These are phyloP conservation scores for Silurus meridionalis DNA, from an alignment of 2,113 vertebrate genomes.

Conservation along the genomic window DNA sequence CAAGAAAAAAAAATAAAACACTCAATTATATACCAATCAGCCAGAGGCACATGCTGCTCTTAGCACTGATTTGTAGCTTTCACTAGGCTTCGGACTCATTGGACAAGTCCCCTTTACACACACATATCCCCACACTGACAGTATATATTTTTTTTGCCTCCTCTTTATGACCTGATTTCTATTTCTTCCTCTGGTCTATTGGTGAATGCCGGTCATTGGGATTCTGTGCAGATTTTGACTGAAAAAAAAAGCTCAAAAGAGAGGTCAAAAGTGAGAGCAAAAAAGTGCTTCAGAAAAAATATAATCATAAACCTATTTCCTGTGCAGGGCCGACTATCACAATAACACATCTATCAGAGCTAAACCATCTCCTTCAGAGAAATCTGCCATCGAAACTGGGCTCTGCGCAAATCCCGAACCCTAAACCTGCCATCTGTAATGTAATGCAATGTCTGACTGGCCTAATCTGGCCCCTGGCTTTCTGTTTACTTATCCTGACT, in stretches of 20 bases:
- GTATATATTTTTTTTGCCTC: not conserved
- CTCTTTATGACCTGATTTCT: constrained; percentile 32
- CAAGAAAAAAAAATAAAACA: constrained; percentile 37
- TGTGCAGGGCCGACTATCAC: not conserved
- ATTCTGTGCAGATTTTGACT: constrained; percentile 41
- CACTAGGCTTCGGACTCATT: constrained; percentile 21
- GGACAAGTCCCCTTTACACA: not conserved
- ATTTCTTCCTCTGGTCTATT: constrained; percentile 45
- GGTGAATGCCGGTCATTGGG: constrained; percentile 39
- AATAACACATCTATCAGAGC: constrained; percentile 19
- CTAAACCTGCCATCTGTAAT: constrained; percentile 48
- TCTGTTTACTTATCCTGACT: constrained; percentile 35
- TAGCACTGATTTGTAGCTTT: constrained; percentile 46
- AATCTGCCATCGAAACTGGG: constrained; percentile 19
- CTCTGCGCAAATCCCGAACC: constrained; percentile 37
- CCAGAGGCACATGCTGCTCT: constrained; percentile 34
- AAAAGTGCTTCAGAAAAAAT: constrained; percentile 2
- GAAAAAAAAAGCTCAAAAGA: not conserved
- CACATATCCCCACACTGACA: not conserved
- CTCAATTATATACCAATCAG: constrained; percentile 54
- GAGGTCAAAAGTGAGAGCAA: not conserved
- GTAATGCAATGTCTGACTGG: constrained; percentile 41
- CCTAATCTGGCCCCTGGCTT: constrained; percentile 40
- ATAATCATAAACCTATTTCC: constrained; percentile 15
- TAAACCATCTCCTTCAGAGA: constrained; percentile 28